Base-by-base conservation (phyloP, 1,140 invertebrate genomes). In the Drosophila willistoni region DNA sequence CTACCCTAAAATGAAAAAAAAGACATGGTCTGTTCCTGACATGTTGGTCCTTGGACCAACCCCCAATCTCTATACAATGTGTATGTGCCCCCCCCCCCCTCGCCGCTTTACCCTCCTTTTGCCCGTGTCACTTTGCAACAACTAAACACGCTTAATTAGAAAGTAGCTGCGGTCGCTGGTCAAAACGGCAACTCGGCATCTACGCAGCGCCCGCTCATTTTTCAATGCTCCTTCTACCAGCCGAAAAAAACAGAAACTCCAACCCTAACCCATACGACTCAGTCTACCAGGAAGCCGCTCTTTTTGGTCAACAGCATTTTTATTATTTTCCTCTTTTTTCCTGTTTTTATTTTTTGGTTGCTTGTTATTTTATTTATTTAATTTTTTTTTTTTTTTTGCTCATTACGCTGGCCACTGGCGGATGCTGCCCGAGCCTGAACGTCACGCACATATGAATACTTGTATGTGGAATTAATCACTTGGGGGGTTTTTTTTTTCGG, bases 91-190 rank as follows among this genome's bases (percentile, higher is more conserved):
- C 6, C 44, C 7, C 22, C 13, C 7, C 47, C 19, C 44, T 9
- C n/a, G 12, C 33, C 14, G 3, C 36, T 39, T 1, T 5, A 1
- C 51, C 5, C 34, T n/a, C 44, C 1, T 1, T n/a, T 5, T 14
- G 0, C 33, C 25, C 19, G 29, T 42, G 73, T 71, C 55, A 54
- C 68, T 74, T 55, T 71, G 17, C 74, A 68, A 77, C 77, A 87
- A 80, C 84, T 87, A 89, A 87, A 79, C 84, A 89, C 68, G 84
- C 84, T 89, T 87, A 89, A 87, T 87, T 87, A 87, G 84, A 89
- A 87, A 89, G 84, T 77, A 77, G 82, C 82, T 79, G 78, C 75
- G 83, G 79, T 85, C 64, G 60, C 47, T 41, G 33, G 13, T 54
- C 2, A 44, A 59, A 39, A n/a, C 14, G 51, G 59, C 42, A 54